Evolutionary conservation across 2,888 invertebrate species (phyloP), one percentile per base, ranked within the genome.

Genomic region (Lepidochrysops patricia): DNA sequence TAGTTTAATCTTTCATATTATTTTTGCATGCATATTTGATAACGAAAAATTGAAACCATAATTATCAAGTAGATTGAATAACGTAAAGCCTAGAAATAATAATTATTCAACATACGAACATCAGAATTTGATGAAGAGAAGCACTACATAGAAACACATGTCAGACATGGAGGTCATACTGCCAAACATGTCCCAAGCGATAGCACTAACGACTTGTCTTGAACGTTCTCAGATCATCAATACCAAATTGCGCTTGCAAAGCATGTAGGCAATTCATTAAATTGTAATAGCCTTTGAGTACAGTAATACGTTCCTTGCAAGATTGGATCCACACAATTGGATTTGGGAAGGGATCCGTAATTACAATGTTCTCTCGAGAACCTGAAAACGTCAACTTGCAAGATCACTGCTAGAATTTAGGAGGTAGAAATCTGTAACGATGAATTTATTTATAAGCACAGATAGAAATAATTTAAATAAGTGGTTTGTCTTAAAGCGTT

Each of bases 141-240:
- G 19, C 43, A 19, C 43, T 4, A 43, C 19, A 43, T 23, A 43
- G 43, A 43, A 13, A 61, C 61, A 64, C 43, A 52, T 64, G 63
- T 65, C 62, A 63, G 60, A 68, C 63, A 65, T 57, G 50, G 61
- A 61, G 52, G 57, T 61, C 57, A 61, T 58, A 32, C 37, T 57
- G 57, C 49, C 60, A 56, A 54, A 61, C 64, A 63, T 60, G 66
- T 63, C 65, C 60, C 62, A 23, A 2, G 60, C 58, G 64, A 62
- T 60, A 52, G 61, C 61, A 35, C 54, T 62, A 57, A 57, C 61
- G 62, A 54, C 58, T 19, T 61, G 57, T 26, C 49, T 56, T 52
- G 25, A 26, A 15, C 23, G 61, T 57, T 49, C 34, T 15, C 35
- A 52, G 52, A 59, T 59, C 58, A 59, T 59, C 58, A 59, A 59